Evolutionary conservation across 2,113 vertebrate genomes (phyloP).

Genomic region (Trogon melanurus): DNA sequence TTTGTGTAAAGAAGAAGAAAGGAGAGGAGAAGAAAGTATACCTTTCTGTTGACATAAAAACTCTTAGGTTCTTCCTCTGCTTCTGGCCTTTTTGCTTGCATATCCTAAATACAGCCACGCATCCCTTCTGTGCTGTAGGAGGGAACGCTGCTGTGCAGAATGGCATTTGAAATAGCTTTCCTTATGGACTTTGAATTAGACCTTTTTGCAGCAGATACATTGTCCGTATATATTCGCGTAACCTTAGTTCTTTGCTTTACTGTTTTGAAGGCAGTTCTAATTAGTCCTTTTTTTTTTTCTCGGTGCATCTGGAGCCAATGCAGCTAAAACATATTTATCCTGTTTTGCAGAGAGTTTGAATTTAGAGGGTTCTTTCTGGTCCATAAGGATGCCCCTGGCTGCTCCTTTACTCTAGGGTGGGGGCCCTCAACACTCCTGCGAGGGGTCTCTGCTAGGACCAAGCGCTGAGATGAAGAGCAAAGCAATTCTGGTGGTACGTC

Average conservation of each 20-base stretch:
- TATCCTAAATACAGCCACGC: neutral
- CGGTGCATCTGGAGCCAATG: neutral
- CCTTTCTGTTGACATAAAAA: slow-evolving; percentile 32
- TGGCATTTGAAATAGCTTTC: neutral
- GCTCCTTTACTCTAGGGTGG: neutral
- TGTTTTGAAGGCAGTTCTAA: neutral
- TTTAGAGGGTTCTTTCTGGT: neutral
- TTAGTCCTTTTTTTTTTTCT: neutral
- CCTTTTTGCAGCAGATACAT: neutral
- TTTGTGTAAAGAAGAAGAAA: slow-evolving; percentile 42
- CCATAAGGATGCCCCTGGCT: neutral
- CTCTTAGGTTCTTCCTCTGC: neutral
- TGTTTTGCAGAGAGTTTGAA: neutral
- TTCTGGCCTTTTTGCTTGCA: slow-evolving; percentile 10
- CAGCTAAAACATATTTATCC: neutral
- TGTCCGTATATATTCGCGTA: neutral
- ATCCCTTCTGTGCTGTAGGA: neutral
- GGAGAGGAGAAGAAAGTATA: neutral
- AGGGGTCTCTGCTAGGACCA: neutral
- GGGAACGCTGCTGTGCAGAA: neutral
- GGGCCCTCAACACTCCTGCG: neutral
- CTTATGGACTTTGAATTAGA: neutral
- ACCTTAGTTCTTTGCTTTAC: neutral
- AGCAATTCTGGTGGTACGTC: neutral
- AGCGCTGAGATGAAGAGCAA: neutral